Base-by-base conservation (phyloP, 2,113 vertebrate genomes). In the Cynopterus brachyotis region DNA sequence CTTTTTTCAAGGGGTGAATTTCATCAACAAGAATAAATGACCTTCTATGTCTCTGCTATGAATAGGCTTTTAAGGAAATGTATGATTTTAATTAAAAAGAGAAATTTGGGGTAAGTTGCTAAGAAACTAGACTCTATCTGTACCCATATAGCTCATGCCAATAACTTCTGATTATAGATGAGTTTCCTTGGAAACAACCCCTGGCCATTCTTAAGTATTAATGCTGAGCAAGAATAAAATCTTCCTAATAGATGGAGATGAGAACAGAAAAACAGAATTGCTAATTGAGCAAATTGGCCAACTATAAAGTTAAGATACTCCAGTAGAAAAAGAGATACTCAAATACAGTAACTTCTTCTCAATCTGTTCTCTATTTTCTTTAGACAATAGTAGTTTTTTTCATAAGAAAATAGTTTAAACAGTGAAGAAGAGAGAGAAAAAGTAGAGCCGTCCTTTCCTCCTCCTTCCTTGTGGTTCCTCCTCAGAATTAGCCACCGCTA, bases 121-220 rank as follows among this genome's bases (percentile, higher is more conserved):
- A 98, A 98, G 98, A 97, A 97, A 98, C 97, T 96, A 91, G 87
- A 93, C 92, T 79, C 57, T 96, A 76, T 96, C 95, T 97, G 84
- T 53, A 89, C 95, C 91, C 67, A 50, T 30, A 96, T 92, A 96
- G 84, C 53, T 96, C 81, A 70, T 96, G 85, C 91, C 94, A 97
- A 53, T 64, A 32, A 94, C 37, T 75, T 50, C 82, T 98, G 97
- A 67, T 97, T 95, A 89, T 70, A 87, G 53, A 84, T 72, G 92
- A 47, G 76, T 96, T 98, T 98, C 91, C 96, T 91, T 98, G 5
- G 0, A 96, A 98, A 97, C 62, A 91, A 92, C 95, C 81, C 67
- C 69, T 37, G 66, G 89, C 85, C 9, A 0, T 96, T 95, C 97
- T 86, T 84, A 96, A 96, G 93, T 97, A 97, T 45, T 70, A 92